Evolutionary conservation across 2,113 vertebrate genomes (phyloP).

Genomic region (Pterophyllum scalare): DNA sequence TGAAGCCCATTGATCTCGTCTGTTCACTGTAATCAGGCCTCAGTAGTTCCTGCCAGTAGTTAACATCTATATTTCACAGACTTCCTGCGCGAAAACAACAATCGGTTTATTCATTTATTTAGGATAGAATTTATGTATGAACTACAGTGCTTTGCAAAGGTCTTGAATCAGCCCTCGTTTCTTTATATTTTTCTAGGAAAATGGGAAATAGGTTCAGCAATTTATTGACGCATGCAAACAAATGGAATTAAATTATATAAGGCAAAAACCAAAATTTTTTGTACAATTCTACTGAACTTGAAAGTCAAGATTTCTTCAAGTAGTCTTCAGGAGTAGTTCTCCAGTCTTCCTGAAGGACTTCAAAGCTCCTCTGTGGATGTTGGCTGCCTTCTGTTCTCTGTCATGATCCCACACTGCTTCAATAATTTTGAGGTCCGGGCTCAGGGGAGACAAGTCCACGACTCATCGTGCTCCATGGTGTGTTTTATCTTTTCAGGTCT

Average conservation of each 20-base stretch:
- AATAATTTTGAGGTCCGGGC: no score
- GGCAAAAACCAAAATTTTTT: no score
- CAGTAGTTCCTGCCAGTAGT: conserved; percentile 14
- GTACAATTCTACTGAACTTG: background rate
- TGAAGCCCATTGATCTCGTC: conserved; percentile 56
- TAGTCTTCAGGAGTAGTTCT: background rate
- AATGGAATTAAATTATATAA: no score
- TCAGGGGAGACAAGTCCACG: no score
- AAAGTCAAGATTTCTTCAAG: background rate
- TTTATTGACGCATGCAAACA: background rate
- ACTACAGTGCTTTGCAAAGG: no score
- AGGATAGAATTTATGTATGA: no score
- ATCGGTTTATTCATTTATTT: no score
- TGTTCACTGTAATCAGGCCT: conserved; percentile 28
- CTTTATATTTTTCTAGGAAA: background rate
- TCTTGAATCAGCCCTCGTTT: background rate
- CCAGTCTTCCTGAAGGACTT: background rate
- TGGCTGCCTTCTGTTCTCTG: no score
- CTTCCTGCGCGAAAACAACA: background rate
- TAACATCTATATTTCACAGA: background rate
- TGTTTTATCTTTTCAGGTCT: background rate
- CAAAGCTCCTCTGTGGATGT: background rate
- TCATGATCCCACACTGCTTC: no score
- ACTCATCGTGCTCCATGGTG: no score
- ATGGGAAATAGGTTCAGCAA: background rate